Base-by-base conservation (phyloP, 1,140 invertebrate genomes). In the Zaprionus tsacasi region DNA sequence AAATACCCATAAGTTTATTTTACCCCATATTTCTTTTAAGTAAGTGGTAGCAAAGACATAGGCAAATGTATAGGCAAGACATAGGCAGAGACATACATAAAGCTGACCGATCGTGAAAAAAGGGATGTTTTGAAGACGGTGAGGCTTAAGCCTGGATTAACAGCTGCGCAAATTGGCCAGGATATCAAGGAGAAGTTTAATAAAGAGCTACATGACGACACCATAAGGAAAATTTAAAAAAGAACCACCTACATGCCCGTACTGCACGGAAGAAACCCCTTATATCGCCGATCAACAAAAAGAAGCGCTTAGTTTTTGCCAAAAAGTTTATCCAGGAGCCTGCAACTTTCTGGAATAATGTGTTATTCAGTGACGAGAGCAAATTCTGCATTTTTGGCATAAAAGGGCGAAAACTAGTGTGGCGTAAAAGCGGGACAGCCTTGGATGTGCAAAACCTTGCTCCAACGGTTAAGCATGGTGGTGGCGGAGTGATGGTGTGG, bases 401-500 rank as follows among this genome's bases (percentile, higher is more conserved):
- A 33, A 60, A 72, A 33, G 55, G 45, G 6, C 59, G 68, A 13
- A 63, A 57, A 11, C 68, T 57, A 6, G 58, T 57, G 54, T 63
- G 40, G 68, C 17, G 58, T 10, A 63, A 40, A 43, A 12, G 15
- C 10, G 36, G 35, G 17, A 56, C 54, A 56, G 30, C 54, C 36
- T 27, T 59, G 11, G 60, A 65, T 52, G 27, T 72, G 13, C 38
- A 71, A 65, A 43, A 66, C 27, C 55, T 59, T 66, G 61, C 60
- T 21, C 21, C 36, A 59, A 59, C 40, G n/a, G 83, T 93, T 12
- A 93, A 93, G 71, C 82, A 92, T 60, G 80, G 90, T 55, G 81
- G 90, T 27, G 85, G 89, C 35, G 52, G 38, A 33, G 52, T 91
- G 3, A 91, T 93, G 88, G 81, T 92, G 11, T 93, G 91, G 91